These are phyloP conservation scores for Tokudaia muenninki DNA, from an alignment of 2,797 vertebrate species.

Conservation along the genomic window DNA sequence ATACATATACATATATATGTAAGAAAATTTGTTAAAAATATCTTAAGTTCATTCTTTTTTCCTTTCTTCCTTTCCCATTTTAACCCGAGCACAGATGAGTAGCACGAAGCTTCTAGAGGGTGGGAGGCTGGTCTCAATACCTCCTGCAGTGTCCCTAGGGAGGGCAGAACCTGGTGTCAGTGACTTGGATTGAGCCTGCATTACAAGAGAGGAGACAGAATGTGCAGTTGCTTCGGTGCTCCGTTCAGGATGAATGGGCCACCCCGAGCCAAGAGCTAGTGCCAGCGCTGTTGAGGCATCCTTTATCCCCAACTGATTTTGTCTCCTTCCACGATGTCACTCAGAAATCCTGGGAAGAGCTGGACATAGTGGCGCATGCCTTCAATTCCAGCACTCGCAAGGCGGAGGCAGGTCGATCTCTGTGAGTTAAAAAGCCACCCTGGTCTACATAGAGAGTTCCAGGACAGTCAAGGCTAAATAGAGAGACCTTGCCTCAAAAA, in stretches of 20 bases:
- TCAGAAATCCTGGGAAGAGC: background rate
- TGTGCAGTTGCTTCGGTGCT: no score
- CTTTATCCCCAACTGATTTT: background rate
- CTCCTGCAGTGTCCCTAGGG: background rate
- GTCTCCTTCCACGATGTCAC: background rate
- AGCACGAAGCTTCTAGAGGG: background rate
- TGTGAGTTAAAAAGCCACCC: background rate
- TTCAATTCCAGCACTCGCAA: background rate
- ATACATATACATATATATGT: background rate
- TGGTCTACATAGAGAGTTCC: background rate
- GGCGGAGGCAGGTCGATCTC: background rate
- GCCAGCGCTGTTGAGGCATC: background rate
- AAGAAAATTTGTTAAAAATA: background rate
- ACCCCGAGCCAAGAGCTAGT: no score
- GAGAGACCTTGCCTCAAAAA: background rate
- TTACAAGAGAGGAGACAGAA: background rate
- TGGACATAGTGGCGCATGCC: fast-evolving
- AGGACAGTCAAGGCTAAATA: background rate
- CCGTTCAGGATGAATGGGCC: background rate
- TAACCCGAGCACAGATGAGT: background rate
- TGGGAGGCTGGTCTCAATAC: background rate
- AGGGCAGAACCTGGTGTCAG: background rate
- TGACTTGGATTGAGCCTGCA: constrained; percentile 21
- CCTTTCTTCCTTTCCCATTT: background rate
- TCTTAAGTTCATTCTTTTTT: background rate